These are phyloP conservation scores for Hypomecis punctinalis DNA, from an alignment of 2,888 invertebrate species.

Conservation along the genomic window DNA sequence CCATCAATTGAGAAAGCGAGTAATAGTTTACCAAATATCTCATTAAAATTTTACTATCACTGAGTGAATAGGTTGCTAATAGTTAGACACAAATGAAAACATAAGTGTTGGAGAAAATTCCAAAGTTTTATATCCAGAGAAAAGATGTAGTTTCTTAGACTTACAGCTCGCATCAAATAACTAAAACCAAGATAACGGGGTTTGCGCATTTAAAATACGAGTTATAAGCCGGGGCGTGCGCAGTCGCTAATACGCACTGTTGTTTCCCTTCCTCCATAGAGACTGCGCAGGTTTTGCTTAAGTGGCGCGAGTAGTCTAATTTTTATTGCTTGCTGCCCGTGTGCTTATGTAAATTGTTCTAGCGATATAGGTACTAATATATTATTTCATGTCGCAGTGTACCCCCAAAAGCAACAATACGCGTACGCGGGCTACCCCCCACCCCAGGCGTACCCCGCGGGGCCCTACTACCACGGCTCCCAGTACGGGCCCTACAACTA, in stretches of 20 bases:
- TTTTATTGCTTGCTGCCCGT: neutral
- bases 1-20: neutral
- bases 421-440: constrained; percentile 96
- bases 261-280: too few species aligned
- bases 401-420: constrained; percentile 97
- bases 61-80: neutral
- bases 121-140: too few species aligned
- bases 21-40: neutral
- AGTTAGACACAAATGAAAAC: too few species aligned
- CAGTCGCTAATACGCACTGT: too few species aligned
- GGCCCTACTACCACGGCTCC: constrained; percentile 95
- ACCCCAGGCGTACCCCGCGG: constrained; percentile 93
- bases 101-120: too few species aligned
- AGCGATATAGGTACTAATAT: constrained; percentile 2
- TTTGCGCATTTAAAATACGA: too few species aligned
- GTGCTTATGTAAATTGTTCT: neutral
- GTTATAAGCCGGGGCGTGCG: too few species aligned
- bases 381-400: constrained; percentile 85
- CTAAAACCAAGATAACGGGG: too few species aligned
- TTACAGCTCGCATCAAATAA: too few species aligned
- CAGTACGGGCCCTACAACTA: constrained; percentile 98
- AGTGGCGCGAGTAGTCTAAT: too few species aligned
- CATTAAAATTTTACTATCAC: neutral
- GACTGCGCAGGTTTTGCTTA: too few species aligned
- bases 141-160: too few species aligned